Base-by-base conservation (phyloP, 2,797 vertebrate genomes). In the Anniella stebbinsi region DNA sequence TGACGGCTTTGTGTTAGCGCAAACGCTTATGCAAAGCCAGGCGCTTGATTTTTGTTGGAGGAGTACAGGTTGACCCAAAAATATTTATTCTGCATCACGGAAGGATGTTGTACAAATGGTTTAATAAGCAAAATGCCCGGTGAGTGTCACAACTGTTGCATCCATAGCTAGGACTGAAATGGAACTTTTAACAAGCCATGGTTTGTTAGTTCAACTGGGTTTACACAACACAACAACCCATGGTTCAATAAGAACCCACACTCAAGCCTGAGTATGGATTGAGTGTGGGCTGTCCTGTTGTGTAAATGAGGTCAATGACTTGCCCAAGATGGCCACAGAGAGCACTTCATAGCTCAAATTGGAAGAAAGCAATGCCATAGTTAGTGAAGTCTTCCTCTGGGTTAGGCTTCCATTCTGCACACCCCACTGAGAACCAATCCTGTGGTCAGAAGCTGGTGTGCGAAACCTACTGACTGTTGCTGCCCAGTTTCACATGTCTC, bases 61-160 rank as follows among this genome's bases (percentile, higher is more conserved):
- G 18, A 80, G 92, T 90, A 41, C 36, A 63, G 0, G 11, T 36
- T 93, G 73, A 82, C 48, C 84, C 80, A 87, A 92, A 81, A 94
- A 87, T 77, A 89, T 84, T 89, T 93, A 91, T 88, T 92, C 84
- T 90, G 87, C 83, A 54, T 67, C 48, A 80, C 60, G 95, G 83
- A 87, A 92, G 88, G 86, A 83, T 88, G 80, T 80, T 75, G 92
- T 77, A 57, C 73, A 89, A 66, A 70, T 89, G 88, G 76, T 93
- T 28, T 84, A 93, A 88, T 88, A 86, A 4, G n/a, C 33, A 93
- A 94, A 63, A 93, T 69, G 57, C 8, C 85, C 90, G 92, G 90
- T 23, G 84, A 87, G 54, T 80, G 92, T 73, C 0, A 0, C 25
- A 45, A n/a, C 36, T 12, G 87, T 66, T 80, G 90, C 72, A 25